phyloP scores from a whole-genome alignment of 92 coral and sea anemone genomes.

The Porites lobata region DNA sequence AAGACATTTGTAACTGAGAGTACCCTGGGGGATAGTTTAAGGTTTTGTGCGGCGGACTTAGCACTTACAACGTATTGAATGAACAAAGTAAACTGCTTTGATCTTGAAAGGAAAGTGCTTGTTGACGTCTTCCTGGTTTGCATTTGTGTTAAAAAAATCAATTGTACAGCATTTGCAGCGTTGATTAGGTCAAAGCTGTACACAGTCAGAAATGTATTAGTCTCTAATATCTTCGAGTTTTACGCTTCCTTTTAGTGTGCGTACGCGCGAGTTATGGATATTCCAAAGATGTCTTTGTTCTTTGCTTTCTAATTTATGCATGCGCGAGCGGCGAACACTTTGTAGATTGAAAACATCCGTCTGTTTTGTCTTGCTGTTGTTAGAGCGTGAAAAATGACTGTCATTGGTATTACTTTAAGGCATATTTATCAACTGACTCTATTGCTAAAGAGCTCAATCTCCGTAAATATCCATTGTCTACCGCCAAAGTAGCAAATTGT shows the following conservation, averaged over 20 bases:
- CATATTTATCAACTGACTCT: conserved; percentile 4
- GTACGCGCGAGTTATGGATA: neutral
- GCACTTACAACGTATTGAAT: conserved; percentile 36
- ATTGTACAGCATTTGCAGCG: conserved; percentile 15
- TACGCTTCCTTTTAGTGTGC: conserved; percentile 8
- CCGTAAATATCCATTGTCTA: conserved; percentile 16
- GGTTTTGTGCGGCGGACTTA: conserved; percentile 15
- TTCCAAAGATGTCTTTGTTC: conserved; percentile 3
- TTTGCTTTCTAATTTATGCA: conserved; percentile 26
- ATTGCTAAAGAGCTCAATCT: neutral
- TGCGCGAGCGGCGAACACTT: conserved; percentile 49
- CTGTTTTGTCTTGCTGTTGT: conserved; percentile 36
- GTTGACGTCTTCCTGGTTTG: conserved; percentile 27
- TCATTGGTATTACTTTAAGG: neutral
- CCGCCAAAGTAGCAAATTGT: conserved; percentile 49
- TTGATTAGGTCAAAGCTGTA: conserved; percentile 18
- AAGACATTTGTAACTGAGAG: conserved; percentile 41
- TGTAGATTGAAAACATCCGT: conserved; percentile 42
- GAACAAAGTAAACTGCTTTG: conserved; percentile 35
- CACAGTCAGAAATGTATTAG: neutral
- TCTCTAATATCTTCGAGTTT: neutral
- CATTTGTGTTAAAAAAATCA: conserved; percentile 4
- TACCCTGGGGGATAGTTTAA: conserved; percentile 31
- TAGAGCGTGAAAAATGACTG: neutral
- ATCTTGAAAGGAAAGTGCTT: conserved; percentile 31